Conservation (phyloP, 2,888 invertebrate species). For the Drosophila melanosoma region DNA sequence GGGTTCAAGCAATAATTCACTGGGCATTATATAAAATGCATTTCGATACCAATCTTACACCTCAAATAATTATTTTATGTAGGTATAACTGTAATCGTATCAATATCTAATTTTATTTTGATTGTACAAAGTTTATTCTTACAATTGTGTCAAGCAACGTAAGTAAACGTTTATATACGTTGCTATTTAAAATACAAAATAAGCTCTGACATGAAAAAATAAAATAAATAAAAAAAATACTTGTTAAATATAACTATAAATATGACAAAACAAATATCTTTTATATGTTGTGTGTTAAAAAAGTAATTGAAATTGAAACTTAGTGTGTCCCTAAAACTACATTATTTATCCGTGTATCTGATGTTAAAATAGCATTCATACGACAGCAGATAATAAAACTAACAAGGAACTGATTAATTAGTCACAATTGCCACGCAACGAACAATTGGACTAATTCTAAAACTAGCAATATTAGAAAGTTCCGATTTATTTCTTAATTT, state of each 20-base stretch:
- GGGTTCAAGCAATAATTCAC: neutral
- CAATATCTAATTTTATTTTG: neutral
- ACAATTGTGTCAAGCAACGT: neutral
- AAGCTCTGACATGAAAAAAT: neutral
- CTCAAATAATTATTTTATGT: neutral
- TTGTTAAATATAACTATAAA: neutral
- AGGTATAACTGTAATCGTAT: neutral
- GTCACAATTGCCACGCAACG: neutral
- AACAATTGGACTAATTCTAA: neutral
- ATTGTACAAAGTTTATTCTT: neutral
- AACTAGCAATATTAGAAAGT: neutral
- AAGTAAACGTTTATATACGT: neutral
- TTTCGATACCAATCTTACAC: neutral
- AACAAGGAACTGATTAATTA: neutral
- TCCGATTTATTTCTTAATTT: neutral
- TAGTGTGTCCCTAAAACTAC: neutral
- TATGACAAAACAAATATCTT: neutral
- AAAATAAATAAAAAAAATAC: neutral
- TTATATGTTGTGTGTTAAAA: neutral
- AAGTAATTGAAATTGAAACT: neutral
- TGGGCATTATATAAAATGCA: neutral
- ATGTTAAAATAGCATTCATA: neutral
- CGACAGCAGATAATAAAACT: neutral
- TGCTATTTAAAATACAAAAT: neutral
- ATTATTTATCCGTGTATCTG: neutral